phyloP scores from a whole-genome alignment of 2,888 invertebrate genomes.

The Drosophila quinaria region DNA sequence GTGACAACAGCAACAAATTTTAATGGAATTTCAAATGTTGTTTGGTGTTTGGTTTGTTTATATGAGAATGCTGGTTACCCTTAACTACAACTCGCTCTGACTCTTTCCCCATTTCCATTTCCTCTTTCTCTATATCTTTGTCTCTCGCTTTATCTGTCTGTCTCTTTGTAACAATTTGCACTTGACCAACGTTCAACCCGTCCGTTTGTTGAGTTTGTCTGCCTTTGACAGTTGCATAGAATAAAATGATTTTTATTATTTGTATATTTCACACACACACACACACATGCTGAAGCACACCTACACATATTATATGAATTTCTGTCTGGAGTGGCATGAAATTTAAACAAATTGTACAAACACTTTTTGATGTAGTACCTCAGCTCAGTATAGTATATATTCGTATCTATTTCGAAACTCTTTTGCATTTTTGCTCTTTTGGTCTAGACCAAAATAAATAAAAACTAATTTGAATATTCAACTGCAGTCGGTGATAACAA shows the following conservation, averaged over 20 bases:
- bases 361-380: constrained; percentile 62
- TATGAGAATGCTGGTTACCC: constrained; percentile 10
- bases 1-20: constrained; percentile 66
- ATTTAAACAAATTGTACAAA: constrained; percentile 77
- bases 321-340: constrained; percentile 68
- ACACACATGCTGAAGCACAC: constrained; percentile 4
- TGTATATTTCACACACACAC: constrained; percentile 43
- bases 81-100: neutral
- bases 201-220: constrained; percentile 46
- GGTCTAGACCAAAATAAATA: constrained; percentile 52
- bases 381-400: constrained; percentile 11
- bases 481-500: constrained; percentile 72
- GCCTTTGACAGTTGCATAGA: constrained; percentile 65
- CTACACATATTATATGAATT: constrained; percentile 65
- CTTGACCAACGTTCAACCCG: constrained; percentile 63
- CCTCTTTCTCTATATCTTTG: neutral
- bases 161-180: constrained; percentile 53
- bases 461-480: constrained; percentile 74
- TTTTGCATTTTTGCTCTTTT: constrained; percentile 34
- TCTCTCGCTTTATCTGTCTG: neutral
- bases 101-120: neutral
- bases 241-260: constrained; percentile 61
- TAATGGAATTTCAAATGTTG: constrained; percentile 77
- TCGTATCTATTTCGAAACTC: constrained; percentile 3
- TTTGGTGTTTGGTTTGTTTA: constrained; percentile 36